Evolutionary conservation across 2,888 invertebrate genomes (phyloP), one percentile per base, ranked within the genome.

Genomic region (Oscheius sp.): DNA sequence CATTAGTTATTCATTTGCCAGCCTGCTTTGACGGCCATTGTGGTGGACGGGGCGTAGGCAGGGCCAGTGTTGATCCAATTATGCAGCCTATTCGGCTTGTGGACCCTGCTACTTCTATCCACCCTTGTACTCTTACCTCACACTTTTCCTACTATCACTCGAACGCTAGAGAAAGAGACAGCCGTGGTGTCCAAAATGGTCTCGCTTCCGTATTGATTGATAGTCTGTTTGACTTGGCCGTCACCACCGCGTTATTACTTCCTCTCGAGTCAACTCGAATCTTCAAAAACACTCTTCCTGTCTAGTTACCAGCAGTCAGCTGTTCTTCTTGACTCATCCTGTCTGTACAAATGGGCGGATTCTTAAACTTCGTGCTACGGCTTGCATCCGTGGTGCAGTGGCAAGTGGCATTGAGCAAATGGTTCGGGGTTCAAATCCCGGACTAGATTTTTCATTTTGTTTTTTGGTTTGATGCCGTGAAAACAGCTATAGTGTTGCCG

Each of bases 1-100:
- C 68, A 68, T 68, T 68, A 68, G 68, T 68, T 68, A 68, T 68
- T 68, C 68, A 68, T 68, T 68, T 68, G 68, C 68, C 21, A 21
- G 68, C 68, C 50, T 65, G 65, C 55, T 55, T 60, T 60, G 59
- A 60, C 59, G 68, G 68, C 37, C 68, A 68, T 68, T 68, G 68
- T 68, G 55, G 68, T 68, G 55, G 47, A n/a, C 55, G 33, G 53
- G 7, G 63, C 48, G 37, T 21, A 21, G 21, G 21, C 21, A 21
- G 32, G 70, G n/a, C 60, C 59, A 47, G 62, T 60, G 60, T 59
- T 70, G 71, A 72, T 62, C 60, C 48, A 72, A 59, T 72, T 72
- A 62, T 50, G 50, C 62, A 48, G 48, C 51, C 62, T 33, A 21
- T 21, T 48, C 53, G 10, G 21, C 21, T 21, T 21, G 21, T 21